Conservation (phyloP, 2,797 vertebrate genomes). For the Pygocentrus nattereri region DNA sequence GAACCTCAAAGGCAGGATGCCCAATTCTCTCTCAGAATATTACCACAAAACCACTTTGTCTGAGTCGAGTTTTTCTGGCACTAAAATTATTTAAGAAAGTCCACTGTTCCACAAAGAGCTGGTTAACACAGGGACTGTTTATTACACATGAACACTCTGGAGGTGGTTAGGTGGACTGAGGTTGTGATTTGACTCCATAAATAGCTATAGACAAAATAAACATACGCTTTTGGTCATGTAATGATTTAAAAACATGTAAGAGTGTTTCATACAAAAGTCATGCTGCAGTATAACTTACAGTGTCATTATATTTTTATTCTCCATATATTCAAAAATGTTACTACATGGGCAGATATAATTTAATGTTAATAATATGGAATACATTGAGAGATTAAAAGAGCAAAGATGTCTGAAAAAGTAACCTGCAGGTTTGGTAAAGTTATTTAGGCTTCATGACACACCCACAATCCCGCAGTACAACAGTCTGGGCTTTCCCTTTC, state of each 20-base stretch:
- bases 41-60: slow-evolving; percentile 17
- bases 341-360: too few species aligned
- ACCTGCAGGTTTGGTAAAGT: too few species aligned
- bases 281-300: too few species aligned
- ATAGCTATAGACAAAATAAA: slow-evolving; percentile 10
- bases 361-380: too few species aligned
- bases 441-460: too few species aligned
- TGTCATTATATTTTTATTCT: too few species aligned
- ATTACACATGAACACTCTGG: background rate
- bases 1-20: background rate
- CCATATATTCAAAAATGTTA: too few species aligned
- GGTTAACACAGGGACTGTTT: slow-evolving; percentile 11
- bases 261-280: too few species aligned
- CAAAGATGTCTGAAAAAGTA: too few species aligned
- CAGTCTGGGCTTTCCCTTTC: too few species aligned
- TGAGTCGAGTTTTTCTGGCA: slow-evolving; percentile 2
- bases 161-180: slow-evolving; percentile 4
- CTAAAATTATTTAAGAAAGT: slow-evolving; percentile 8
- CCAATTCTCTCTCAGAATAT: slow-evolving; percentile 14
- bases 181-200: background rate
- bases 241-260: background rate
- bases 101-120: background rate
- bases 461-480: too few species aligned
- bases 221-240: background rate
- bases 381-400: too few species aligned